Evolutionary conservation across 2,888 invertebrate species (phyloP).

Genomic region (Tuta absoluta): DNA sequence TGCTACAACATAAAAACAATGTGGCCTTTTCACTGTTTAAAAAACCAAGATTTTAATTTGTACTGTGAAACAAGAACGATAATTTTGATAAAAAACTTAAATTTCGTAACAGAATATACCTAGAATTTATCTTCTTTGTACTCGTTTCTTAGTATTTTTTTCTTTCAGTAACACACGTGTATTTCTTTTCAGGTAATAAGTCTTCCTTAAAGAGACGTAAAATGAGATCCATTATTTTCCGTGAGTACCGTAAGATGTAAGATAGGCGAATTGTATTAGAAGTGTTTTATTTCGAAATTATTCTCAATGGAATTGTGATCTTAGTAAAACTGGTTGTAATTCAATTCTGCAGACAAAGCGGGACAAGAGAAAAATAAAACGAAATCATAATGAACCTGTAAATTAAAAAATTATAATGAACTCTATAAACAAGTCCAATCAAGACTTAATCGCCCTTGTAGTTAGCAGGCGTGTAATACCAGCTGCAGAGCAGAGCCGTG

Average conservation of each 20-base stretch:
- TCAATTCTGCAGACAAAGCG: neutral
- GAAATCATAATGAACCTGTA: slow-evolving; percentile 1
- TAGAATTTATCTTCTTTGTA: neutral
- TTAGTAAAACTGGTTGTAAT: neutral
- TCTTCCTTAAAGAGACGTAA: slow-evolving; percentile 27
- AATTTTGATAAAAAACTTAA: no score
- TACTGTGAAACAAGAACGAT: no score
- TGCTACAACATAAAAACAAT: no score
- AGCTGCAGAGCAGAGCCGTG: slow-evolving; percentile 17
- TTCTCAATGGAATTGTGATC: neutral
- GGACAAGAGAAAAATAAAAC: slow-evolving; percentile 3
- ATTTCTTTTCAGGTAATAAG: slow-evolving; percentile 52
- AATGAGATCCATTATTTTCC: neutral
- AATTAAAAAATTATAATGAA: slow-evolving; percentile 3
- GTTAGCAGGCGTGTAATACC: slow-evolving; percentile 10
- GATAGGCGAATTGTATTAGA: slow-evolving; percentile 9
- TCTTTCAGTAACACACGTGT: slow-evolving; percentile 14
- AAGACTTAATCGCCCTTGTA: slow-evolving; percentile 13
- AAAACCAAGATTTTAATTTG: no score
- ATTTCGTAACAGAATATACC: neutral
- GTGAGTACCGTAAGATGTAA: neutral
- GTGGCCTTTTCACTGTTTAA: no score
- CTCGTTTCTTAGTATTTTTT: neutral
- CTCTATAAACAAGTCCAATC: slow-evolving; percentile 20
- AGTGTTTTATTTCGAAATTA: slow-evolving; percentile 4